These are phyloP conservation scores for Ceratina australensis DNA, from an alignment of 1,140 invertebrate genomes.

Conservation along the genomic window DNA sequence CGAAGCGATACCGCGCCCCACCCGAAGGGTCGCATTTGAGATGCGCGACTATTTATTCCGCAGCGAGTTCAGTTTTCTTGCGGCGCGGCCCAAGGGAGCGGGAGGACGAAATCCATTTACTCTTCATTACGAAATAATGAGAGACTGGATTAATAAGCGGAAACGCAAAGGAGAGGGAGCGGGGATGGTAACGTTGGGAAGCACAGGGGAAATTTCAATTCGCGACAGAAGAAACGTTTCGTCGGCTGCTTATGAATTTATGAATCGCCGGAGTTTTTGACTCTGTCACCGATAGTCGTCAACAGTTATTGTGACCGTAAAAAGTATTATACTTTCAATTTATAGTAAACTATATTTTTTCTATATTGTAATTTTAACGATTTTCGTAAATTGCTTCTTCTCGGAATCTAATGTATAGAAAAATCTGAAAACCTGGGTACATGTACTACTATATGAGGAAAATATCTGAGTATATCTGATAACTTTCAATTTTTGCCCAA, in stretches of 20 bases:
- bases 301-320: too few relatives aligned
- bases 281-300: background rate
- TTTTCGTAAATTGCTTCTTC: too few relatives aligned
- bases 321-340: too few relatives aligned
- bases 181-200: background rate
- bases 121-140: constrained; percentile 58
- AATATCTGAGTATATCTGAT: too few relatives aligned
- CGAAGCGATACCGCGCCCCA: constrained; percentile 9
- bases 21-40: constrained; percentile 13
- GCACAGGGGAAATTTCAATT: constrained; percentile 14
- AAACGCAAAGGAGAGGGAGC: background rate
- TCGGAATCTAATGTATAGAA: too few relatives aligned
- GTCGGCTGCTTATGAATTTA: background rate
- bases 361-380: too few relatives aligned
- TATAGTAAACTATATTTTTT: too few relatives aligned
- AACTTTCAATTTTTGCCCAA: too few relatives aligned
- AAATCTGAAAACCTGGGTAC: too few relatives aligned
- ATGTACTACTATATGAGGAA: too few relatives aligned
- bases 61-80: constrained; percentile 50
- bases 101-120: constrained; percentile 56
- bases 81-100: constrained; percentile 24
- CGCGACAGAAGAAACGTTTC: background rate
- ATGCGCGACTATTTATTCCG: constrained; percentile 40
- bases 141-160: constrained; percentile 48
- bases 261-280: background rate